Evolutionary conservation across 1,140 invertebrate species (phyloP).

Genomic region (Pogonognathellus flavescens): DNA sequence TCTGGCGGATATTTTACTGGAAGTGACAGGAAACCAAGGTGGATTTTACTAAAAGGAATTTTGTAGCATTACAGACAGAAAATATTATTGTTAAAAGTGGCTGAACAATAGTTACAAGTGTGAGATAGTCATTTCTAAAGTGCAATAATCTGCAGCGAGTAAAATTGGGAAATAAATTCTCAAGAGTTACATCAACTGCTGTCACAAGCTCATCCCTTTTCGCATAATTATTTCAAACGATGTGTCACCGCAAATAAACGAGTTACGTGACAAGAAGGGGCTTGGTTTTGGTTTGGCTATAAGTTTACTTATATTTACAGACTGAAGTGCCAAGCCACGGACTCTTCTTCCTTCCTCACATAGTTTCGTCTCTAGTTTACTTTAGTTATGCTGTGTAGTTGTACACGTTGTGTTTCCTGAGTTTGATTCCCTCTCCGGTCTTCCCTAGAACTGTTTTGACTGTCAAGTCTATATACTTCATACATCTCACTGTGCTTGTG

Average conservation of each 20-base stretch:
- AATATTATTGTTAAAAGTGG: slow-evolving; percentile 6
- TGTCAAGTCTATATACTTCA: slow-evolving; percentile 23
- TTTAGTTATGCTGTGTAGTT: neutral
- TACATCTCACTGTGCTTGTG: neutral
- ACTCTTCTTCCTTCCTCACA: slow-evolving; percentile 16
- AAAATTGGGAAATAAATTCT: slow-evolving; percentile 12
- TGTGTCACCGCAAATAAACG: slow-evolving; percentile 49
- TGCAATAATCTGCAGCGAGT: neutral
- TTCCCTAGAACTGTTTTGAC: slow-evolving; percentile 10
- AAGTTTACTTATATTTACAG: neutral
- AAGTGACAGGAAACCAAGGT: no score
- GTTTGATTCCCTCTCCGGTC: neutral
- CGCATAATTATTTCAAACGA: slow-evolving; percentile 49
- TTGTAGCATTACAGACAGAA: neutral
- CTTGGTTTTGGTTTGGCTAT: neutral
- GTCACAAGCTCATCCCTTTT: slow-evolving; percentile 32
- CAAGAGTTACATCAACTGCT: slow-evolving; percentile 37
- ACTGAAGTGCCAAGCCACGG: neutral
- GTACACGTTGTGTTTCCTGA: neutral
- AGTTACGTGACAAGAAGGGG: slow-evolving; percentile 46
- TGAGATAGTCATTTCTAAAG: neutral
- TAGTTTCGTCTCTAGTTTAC: neutral
- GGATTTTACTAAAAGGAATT: neutral
- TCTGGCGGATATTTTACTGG: no score
- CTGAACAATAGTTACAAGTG: neutral